Conservation (phyloP, 1,140 invertebrate species). For the Zaprionus tsacasi region DNA sequence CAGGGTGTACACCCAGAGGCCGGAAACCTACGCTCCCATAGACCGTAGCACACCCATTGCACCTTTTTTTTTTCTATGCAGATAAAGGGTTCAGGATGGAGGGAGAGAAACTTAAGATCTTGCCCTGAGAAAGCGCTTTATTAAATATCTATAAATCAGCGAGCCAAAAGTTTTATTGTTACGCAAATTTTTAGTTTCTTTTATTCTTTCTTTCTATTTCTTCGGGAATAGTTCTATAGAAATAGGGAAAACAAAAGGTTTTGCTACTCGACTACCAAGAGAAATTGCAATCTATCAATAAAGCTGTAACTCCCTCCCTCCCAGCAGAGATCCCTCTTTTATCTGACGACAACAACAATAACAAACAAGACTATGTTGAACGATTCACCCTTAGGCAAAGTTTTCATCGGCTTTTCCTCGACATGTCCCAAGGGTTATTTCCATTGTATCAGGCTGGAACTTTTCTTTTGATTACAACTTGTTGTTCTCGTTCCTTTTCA, state of each 20-base stretch:
- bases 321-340: background rate
- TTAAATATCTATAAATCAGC: constrained; percentile 75
- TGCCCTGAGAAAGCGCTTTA: constrained; percentile 69
- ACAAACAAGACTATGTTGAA: constrained; percentile 46
- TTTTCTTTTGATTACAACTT: constrained; percentile 63
- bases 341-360: constrained; percentile 42
- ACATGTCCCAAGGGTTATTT: constrained; percentile 49
- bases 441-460: constrained; percentile 30
- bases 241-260: constrained; percentile 61
- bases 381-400: constrained; percentile 45
- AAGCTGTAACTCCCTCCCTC: constrained; percentile 39
- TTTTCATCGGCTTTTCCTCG: constrained; percentile 59
- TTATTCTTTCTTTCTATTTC: background rate
- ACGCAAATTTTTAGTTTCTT: constrained; percentile 57
- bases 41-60: background rate
- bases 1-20: constrained; percentile 47
- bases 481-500: constrained; percentile 40
- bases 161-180: constrained; percentile 66
- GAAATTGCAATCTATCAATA: constrained; percentile 80
- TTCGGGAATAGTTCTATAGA: constrained; percentile 34
- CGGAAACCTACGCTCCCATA: background rate
- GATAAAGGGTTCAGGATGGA: constrained; percentile 10
- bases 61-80: constrained; percentile 36
- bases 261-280: constrained; percentile 33
- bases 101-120: background rate